Conservation (phyloP, 2,888 invertebrate species). For the Drosophila anomalata region DNA sequence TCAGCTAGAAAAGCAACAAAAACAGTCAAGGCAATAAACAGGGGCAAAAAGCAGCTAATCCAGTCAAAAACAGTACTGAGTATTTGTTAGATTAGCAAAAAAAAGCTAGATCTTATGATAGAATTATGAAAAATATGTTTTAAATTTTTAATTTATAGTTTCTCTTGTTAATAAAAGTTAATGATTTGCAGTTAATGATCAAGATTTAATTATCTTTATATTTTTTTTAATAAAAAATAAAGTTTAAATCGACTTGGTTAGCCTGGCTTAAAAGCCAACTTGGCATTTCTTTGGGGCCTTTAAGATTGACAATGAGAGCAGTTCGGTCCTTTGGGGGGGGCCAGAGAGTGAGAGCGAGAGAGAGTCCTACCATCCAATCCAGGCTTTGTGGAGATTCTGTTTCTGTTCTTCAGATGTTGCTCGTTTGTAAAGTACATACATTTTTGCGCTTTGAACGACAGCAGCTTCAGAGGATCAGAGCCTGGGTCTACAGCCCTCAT, state of each 20-base stretch:
- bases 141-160: background rate
- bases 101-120: background rate
- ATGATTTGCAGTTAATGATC: too few relatives aligned
- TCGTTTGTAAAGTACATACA: constrained; percentile 78
- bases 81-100: background rate
- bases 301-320: constrained; percentile 68
- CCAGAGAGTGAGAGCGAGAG: constrained; percentile 9
- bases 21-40: constrained; percentile 16
- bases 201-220: too few relatives aligned
- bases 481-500: constrained; percentile 19
- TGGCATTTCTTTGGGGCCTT: constrained; percentile 30
- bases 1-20: constrained; percentile 55
- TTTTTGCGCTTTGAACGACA: constrained; percentile 76
- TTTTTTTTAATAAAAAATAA: too few relatives aligned
- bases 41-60: constrained; percentile 15
- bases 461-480: constrained; percentile 33
- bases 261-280: constrained; percentile 7
- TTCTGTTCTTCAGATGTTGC: constrained; percentile 56
- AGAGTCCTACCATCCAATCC: constrained; percentile 15
- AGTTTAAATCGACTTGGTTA: too few relatives aligned
- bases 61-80: background rate
- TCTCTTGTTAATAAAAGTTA: background rate
- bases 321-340: constrained; percentile 26
- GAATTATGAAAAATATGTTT: background rate
- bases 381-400: constrained; percentile 38